Evolutionary conservation across 1,140 invertebrate species (phyloP).

Genomic region (Hetaerina americana): DNA sequence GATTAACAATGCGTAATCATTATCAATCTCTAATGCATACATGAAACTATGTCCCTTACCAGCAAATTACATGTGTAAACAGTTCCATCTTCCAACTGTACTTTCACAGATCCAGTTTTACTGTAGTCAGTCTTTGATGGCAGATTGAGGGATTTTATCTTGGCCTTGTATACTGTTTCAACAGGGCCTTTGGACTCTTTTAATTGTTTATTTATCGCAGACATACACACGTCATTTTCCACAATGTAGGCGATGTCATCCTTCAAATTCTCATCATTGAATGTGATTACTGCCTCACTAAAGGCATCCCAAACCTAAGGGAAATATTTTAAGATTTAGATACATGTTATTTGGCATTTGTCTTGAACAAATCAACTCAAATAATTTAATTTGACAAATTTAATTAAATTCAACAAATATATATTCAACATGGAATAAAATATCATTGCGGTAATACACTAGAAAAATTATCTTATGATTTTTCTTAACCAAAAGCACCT

Average conservation of each 20-base stretch:
- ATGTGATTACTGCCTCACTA: constrained; percentile 76
- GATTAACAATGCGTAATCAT: neutral
- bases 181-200: constrained; percentile 25
- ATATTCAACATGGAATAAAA: no score
- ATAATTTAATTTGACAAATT: no score
- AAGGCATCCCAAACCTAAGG: constrained; percentile 80
- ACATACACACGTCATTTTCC: constrained; percentile 81
- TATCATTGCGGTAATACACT: no score
- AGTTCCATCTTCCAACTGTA: constrained; percentile 41
- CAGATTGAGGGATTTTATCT: constrained; percentile 38
- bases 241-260: constrained; percentile 78
- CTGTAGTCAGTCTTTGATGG: constrained; percentile 19
- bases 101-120: constrained; percentile 21
- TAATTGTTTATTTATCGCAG: constrained; percentile 48
- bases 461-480: no score
- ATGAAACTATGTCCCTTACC: no score
- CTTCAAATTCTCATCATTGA: constrained; percentile 56
- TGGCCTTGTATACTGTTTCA: constrained; percentile 31
- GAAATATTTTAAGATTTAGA: constrained; percentile 15
- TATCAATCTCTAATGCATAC: neutral
- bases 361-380: no score
- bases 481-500: no score
- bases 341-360: no score
- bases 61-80: constrained; percentile 41
- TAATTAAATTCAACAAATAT: no score